These are phyloP conservation scores for Pachycephus smyrnensis DNA, from an alignment of 2,888 invertebrate genomes.

Conservation along the genomic window DNA sequence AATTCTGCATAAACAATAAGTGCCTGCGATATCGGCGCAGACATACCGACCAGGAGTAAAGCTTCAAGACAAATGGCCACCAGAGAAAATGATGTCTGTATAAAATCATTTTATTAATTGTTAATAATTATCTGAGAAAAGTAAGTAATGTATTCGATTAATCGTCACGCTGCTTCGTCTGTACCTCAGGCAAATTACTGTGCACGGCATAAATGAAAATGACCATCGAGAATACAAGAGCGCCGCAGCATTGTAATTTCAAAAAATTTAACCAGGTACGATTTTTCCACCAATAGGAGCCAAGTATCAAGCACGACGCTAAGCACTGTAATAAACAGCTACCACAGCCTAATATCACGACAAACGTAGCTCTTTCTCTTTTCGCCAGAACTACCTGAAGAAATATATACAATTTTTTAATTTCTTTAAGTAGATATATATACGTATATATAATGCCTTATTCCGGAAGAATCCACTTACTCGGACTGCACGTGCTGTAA, in stretches of 20 bases:
- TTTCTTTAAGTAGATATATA: background rate
- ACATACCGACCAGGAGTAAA: slow-evolving; percentile 76
- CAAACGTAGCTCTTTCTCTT: slow-evolving; percentile 57
- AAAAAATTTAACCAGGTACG: slow-evolving; percentile 74
- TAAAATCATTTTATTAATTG: slow-evolving; percentile 4
- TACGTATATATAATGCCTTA: background rate
- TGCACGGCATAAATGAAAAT: slow-evolving; percentile 67
- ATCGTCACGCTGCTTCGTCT: slow-evolving; percentile 2
- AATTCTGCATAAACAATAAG: slow-evolving; percentile 79
- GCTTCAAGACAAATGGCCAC: slow-evolving; percentile 75
- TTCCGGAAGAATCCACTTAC: slow-evolving; percentile 34
- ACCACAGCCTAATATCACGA: slow-evolving; percentile 70
- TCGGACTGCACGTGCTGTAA: slow-evolving; percentile 68
- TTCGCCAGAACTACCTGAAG: slow-evolving; percentile 53
- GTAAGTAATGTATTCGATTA: background rate
- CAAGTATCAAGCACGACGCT: slow-evolving; percentile 67
- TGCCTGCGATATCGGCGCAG: slow-evolving; percentile 79
- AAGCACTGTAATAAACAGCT: slow-evolving; percentile 69
- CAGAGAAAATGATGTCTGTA: slow-evolving; percentile 72
- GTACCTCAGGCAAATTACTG: slow-evolving; percentile 60
- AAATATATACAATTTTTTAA: background rate
- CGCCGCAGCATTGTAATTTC: slow-evolving; percentile 77
- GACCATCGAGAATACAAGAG: slow-evolving; percentile 79
- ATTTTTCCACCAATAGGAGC: slow-evolving; percentile 69
- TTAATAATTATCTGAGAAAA: background rate